Conservation (phyloP, 1,140 invertebrate species). For the Wasmannia auropunctata region DNA sequence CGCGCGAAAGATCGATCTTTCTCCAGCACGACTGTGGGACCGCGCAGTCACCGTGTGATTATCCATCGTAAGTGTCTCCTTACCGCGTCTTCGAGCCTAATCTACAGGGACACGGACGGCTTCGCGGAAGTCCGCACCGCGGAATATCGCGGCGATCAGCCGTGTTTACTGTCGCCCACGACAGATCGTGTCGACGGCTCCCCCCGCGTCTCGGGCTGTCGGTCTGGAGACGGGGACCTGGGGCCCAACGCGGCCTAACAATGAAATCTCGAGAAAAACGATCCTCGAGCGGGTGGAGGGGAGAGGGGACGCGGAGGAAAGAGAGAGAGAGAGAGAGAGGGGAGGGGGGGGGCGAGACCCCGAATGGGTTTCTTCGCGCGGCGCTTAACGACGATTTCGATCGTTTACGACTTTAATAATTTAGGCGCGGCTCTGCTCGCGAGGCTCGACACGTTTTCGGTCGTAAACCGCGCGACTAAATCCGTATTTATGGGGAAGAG, state of each 20-base stretch:
- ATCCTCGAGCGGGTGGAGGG: conserved; percentile 65
- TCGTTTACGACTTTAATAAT: conserved; percentile 86
- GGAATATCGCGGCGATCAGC: conserved; percentile 52
- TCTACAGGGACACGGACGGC: conserved; percentile 41
- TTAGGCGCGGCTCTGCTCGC: conserved; percentile 83
- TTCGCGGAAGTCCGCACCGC: conserved; percentile 54
- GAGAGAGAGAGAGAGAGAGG: too few species aligned
- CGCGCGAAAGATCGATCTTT: neutral
- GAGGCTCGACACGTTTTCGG: conserved; percentile 84
- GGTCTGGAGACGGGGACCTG: too few species aligned
- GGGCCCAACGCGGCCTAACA: conserved; percentile 68
- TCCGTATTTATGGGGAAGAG: conserved; percentile 84
- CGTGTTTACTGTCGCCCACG: conserved; percentile 63
- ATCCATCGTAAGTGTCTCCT: conserved; percentile 47
- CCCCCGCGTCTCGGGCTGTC: neutral
- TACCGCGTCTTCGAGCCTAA: conserved; percentile 32
- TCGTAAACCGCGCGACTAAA: conserved; percentile 84
- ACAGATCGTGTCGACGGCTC: neutral
- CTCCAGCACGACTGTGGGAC: conserved; percentile 4
- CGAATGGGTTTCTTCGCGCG: conserved; percentile 78
- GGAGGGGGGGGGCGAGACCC: conserved; percentile 31
- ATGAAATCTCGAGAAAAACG: conserved; percentile 78
- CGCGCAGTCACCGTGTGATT: conserved; percentile 25
- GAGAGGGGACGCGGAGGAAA: conserved; percentile 55
- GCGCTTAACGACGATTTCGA: conserved; percentile 85